Evolutionary conservation across 2,797 vertebrate species (phyloP).

Genomic region (Sebastes matsubarae): DNA sequence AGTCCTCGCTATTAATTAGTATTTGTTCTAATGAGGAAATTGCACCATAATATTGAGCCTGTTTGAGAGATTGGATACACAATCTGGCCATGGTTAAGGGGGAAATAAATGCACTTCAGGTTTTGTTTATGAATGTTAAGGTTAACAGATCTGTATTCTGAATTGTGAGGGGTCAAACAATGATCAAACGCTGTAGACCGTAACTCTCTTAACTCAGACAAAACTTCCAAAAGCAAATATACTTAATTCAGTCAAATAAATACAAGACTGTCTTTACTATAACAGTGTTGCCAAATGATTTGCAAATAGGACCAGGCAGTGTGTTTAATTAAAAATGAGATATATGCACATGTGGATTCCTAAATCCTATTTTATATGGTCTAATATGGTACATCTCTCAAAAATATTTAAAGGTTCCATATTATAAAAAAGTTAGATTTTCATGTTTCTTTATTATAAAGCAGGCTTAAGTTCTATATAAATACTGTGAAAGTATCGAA

Average conservation of each 20-base stretch:
- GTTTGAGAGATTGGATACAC: neutral
- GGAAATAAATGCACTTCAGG: neutral
- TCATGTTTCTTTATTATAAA: too few relatives aligned
- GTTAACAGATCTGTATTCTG: neutral
- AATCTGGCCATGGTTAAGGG: neutral
- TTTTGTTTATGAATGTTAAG: neutral
- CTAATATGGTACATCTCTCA: too few relatives aligned
- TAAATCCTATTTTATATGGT: neutral
- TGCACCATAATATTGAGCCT: neutral
- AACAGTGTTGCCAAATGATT: neutral
- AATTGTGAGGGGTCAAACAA: neutral
- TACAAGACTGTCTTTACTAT: neutral
- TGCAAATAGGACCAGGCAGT: neutral
- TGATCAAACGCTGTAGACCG: neutral
- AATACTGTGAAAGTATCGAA: too few relatives aligned
- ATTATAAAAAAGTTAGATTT: too few relatives aligned
- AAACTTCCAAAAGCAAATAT: neutral
- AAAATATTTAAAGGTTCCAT: too few relatives aligned
- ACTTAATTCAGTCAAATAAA: neutral
- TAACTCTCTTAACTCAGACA: neutral
- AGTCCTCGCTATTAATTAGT: neutral
- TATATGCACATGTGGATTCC: neutral
- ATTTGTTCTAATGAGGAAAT: neutral
- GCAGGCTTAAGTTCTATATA: too few relatives aligned
- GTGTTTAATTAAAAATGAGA: neutral